Evolutionary conservation across 2,888 invertebrate species (phyloP).

Genomic region (Lymantria monacha): DNA sequence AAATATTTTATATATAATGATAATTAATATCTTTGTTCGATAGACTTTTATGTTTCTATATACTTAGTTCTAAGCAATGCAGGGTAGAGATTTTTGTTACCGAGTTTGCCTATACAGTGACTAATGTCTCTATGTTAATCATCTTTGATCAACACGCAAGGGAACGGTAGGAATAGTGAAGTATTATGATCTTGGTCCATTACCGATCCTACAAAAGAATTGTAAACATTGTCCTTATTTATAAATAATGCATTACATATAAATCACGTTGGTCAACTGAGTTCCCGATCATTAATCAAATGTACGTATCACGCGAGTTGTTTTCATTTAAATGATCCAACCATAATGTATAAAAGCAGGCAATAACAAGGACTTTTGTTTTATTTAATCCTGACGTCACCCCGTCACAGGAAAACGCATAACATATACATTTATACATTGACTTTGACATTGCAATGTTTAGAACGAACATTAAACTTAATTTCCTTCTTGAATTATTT

Average conservation of each 20-base stretch:
- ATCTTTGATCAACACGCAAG: too few species aligned
- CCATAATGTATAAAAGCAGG: slow-evolving; percentile 15
- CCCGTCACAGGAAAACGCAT: slow-evolving; percentile 30
- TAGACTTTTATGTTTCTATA: too few species aligned
- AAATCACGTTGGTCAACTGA: background rate
- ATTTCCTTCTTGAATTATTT: slow-evolving; percentile 38
- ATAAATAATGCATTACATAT: background rate
- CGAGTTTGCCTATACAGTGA: too few species aligned
- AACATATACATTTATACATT: slow-evolving; percentile 20
- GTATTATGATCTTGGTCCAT: too few species aligned
- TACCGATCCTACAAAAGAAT: too few species aligned
- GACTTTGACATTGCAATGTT: slow-evolving; percentile 50
- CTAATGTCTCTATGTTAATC: too few species aligned
- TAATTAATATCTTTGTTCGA: too few species aligned
- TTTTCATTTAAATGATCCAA: background rate
- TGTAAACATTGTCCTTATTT: too few species aligned
- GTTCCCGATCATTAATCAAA: background rate
- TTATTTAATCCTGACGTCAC: slow-evolving; percentile 41
- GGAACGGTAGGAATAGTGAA: too few species aligned
- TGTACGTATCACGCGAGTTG: background rate
- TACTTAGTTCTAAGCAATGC: too few species aligned
- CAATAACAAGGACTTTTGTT: slow-evolving; percentile 34
- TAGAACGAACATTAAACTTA: slow-evolving; percentile 48
- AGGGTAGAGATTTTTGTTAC: too few species aligned
- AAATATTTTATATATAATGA: too few species aligned